Evolutionary conservation across 2,888 invertebrate genomes (phyloP).

Genomic region (Cybosia mesomella): DNA sequence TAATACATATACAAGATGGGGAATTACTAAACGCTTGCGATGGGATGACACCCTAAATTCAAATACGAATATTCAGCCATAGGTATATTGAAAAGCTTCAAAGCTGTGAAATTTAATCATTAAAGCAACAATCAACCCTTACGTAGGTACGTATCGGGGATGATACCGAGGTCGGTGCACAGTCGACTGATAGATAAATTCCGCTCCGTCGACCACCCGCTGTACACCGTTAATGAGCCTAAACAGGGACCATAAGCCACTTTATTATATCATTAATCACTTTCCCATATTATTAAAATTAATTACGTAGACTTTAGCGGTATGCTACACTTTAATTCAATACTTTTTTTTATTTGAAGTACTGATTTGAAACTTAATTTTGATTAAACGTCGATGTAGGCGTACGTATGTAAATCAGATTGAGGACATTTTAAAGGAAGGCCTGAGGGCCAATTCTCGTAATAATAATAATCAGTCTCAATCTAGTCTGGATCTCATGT

Average conservation of each 20-base stretch:
- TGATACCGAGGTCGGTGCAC: conserved; percentile 71
- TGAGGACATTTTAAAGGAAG: too few relatives aligned
- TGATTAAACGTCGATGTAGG: too few relatives aligned
- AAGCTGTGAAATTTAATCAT: conserved; percentile 1
- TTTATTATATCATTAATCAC: conserved; percentile 55
- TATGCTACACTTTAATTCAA: not conserved
- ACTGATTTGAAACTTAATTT: not conserved
- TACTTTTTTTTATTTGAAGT: not conserved
- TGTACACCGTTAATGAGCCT: conserved; percentile 68
- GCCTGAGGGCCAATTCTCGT: too few relatives aligned
- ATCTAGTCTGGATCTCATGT: too few relatives aligned
- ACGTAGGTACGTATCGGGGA: conserved; percentile 53
- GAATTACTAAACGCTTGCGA: not conserved
- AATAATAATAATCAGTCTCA: too few relatives aligned
- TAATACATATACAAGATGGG: too few relatives aligned
- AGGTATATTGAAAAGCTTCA: not conserved
- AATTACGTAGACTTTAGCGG: conserved; percentile 8
- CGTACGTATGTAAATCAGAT: too few relatives aligned
- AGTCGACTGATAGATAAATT: conserved; percentile 75
- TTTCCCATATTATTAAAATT: conserved; percentile 40
- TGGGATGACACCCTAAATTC: not conserved
- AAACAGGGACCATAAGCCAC: conserved; percentile 57
- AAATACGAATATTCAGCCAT: not conserved
- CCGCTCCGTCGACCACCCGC: conserved; percentile 71
- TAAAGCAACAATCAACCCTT: conserved; percentile 43